Percentiles rank a stretch among this genome's conserved stretches.
Evolutionary conservation across 2,113 vertebrate genomes (phyloP).

Genomic region (Phrynocephalus versicolor): DNA sequence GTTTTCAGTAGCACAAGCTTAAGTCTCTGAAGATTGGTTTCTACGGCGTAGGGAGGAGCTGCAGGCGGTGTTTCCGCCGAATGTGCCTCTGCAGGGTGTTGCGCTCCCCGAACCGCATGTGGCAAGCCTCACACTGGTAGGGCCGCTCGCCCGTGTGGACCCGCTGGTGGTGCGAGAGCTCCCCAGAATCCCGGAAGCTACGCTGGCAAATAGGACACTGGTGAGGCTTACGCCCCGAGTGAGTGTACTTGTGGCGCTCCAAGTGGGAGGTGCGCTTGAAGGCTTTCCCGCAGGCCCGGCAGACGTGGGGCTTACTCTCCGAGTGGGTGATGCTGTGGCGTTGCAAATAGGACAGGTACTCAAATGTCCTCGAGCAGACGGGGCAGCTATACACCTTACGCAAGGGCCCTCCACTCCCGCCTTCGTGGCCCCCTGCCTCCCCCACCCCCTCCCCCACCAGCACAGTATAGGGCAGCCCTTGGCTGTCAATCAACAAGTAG

Average conservation of each 20-base stretch:
- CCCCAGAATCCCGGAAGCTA: conserved; percentile 83
- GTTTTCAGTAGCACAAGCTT: background rate
- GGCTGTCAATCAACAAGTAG: conserved; percentile 69
- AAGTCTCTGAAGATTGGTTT: background rate
- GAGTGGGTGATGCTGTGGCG: conserved; percentile 89
- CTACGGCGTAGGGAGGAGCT: conserved; percentile 4
- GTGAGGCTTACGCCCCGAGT: conserved; percentile 84
- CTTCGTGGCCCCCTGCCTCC: background rate
- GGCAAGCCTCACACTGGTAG: conserved; percentile 85
- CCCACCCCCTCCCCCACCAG: conserved; percentile 54
- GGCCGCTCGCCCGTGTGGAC: conserved; percentile 86
- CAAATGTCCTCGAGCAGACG: conserved; percentile 83
- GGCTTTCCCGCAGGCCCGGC: conserved; percentile 85
- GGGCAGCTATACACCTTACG: conserved; percentile 86
- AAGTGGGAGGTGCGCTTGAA: conserved; percentile 89
- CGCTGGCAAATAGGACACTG: conserved; percentile 83
- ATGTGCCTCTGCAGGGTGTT: conserved; percentile 83
- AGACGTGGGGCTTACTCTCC: conserved; percentile 86
- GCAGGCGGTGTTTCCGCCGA: conserved; percentile 77
- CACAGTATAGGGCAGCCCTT: conserved; percentile 68
- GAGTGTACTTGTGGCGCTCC: conserved; percentile 85
- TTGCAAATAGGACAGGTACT: conserved; percentile 87
- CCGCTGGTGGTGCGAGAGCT: conserved; percentile 84
- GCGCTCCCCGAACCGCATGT: conserved; percentile 83
- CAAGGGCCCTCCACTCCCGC: conserved; percentile 15